These are phyloP conservation scores for Montipora foliosa DNA, from an alignment of 64 coral and sea anemone species.

Conservation along the genomic window DNA sequence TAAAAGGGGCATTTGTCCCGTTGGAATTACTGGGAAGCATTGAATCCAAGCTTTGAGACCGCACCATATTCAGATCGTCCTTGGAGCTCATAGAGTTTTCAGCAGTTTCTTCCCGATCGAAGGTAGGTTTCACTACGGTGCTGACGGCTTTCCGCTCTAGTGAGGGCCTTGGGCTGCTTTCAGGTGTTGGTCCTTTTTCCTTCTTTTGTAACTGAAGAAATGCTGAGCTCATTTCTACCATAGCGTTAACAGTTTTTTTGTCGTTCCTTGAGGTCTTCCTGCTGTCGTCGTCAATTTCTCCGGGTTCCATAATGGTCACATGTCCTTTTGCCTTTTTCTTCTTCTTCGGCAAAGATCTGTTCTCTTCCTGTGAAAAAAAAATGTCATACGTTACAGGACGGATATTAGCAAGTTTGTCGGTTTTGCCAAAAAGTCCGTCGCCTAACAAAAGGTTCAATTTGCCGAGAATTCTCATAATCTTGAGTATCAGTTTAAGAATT, in stretches of 20 bases:
- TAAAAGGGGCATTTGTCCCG: background rate
- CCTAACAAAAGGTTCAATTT: too few species aligned
- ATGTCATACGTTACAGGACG: too few species aligned
- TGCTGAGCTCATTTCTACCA: constrained; percentile 4
- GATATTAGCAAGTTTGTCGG: too few species aligned
- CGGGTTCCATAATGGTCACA: background rate
- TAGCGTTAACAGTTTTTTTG: background rate
- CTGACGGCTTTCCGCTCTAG: background rate
- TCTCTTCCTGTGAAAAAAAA: background rate
- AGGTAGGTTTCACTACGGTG: background rate
- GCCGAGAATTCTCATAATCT: too few species aligned
- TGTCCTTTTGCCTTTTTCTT: background rate
- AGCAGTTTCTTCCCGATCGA: background rate
- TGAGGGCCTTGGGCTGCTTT: background rate
- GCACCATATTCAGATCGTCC: background rate
- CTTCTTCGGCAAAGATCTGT: background rate
- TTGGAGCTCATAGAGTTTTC: background rate
- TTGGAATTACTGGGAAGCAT: background rate
- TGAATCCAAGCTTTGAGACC: constrained; percentile 25
- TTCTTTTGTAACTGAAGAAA: constrained; percentile 15
- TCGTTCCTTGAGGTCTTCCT: background rate
- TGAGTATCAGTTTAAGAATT: too few species aligned
- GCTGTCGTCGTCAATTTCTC: background rate
- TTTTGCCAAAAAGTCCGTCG: too few species aligned
- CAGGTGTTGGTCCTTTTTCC: background rate